Conservation (phyloP, 2,113 vertebrate genomes). For the Synchiropus splendidus region DNA sequence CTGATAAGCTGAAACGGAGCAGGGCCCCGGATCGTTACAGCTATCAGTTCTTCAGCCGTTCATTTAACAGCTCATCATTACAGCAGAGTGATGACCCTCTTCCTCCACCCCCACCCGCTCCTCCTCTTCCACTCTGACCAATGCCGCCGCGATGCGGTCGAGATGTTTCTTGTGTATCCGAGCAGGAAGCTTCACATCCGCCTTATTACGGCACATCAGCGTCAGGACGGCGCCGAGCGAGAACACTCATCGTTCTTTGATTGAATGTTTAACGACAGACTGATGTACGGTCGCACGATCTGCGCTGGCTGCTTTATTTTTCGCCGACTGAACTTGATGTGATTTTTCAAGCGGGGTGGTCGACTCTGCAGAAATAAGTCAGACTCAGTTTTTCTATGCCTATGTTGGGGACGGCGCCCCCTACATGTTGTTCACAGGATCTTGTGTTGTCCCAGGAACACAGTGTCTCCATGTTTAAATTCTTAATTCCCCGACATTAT, state of each 20-base stretch:
- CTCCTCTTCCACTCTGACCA: constrained; percentile 4
- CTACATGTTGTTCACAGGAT: no score
- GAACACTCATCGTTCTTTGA: constrained; percentile 96
- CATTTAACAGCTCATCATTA: constrained; percentile 63
- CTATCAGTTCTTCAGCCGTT: constrained; percentile 60
- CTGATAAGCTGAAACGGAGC: constrained; percentile 44
- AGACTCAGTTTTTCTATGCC: no score
- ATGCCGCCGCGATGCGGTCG: no score
- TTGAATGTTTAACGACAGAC: constrained; percentile 99
- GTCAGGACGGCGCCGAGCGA: constrained; percentile 76
- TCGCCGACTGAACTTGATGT: no score
- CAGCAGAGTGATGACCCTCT: constrained; percentile 15
- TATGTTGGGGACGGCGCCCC: no score
- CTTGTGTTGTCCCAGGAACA: no score
- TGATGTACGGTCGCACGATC: constrained; percentile 89
- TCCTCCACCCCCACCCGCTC: neutral
- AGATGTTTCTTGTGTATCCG: constrained; percentile 92
- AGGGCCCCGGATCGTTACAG: constrained; percentile 57
- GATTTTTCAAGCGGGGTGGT: no score
- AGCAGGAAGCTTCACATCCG: constrained; percentile 87
- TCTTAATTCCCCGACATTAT: no score
- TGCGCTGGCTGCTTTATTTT: constrained; percentile 34
- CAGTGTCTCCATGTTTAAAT: no score
- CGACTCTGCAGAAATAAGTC: no score
- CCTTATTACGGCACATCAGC: constrained; percentile 92